Conservation (phyloP, 2,113 vertebrate genomes). For the Mastomys coucha region DNA sequence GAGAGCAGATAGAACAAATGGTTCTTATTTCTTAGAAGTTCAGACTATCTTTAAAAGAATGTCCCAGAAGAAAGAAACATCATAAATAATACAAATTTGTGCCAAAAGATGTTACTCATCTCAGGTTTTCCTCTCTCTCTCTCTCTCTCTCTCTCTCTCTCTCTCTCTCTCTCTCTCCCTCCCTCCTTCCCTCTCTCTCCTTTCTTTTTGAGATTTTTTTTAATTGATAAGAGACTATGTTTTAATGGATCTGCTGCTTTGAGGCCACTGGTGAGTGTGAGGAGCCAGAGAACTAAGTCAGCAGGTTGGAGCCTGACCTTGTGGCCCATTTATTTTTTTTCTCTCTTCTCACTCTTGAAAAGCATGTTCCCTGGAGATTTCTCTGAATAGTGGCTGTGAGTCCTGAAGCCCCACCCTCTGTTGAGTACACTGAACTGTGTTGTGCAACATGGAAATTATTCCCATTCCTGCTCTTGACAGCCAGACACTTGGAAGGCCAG, state of each 20-base stretch:
- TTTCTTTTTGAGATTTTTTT: slow-evolving; percentile 1
- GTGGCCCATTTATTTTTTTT: slow-evolving; percentile 66
- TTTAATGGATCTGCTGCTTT: slow-evolving; percentile 54
- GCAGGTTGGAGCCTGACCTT: slow-evolving; percentile 72
- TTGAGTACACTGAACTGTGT: slow-evolving; percentile 64
- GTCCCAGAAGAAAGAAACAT: slow-evolving; percentile 79
- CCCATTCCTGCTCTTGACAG: neutral
- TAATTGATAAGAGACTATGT: slow-evolving; percentile 45
- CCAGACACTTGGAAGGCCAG: slow-evolving; percentile 62
- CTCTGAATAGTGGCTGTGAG: slow-evolving; percentile 64
- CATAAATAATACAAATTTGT: slow-evolving; percentile 71
- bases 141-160: neutral
- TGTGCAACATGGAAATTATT: slow-evolving; percentile 71
- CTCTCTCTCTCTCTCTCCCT: neutral
- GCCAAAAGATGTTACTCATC: slow-evolving; percentile 74
- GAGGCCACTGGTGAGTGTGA: slow-evolving; percentile 26
- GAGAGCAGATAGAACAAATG: slow-evolving; percentile 71
- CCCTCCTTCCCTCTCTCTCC: neutral
- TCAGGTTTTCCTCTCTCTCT: neutral
- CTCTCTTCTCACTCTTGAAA: slow-evolving; percentile 74
- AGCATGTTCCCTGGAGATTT: slow-evolving; percentile 75
- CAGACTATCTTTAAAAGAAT: slow-evolving; percentile 75
- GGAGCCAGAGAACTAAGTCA: slow-evolving; percentile 63
- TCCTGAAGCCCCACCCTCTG: slow-evolving; percentile 77
- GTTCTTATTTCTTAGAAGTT: slow-evolving; percentile 79